These are phyloP conservation scores for Pectinophora gossypiella DNA, from an alignment of 1,140 invertebrate genomes.

Conservation along the genomic window DNA sequence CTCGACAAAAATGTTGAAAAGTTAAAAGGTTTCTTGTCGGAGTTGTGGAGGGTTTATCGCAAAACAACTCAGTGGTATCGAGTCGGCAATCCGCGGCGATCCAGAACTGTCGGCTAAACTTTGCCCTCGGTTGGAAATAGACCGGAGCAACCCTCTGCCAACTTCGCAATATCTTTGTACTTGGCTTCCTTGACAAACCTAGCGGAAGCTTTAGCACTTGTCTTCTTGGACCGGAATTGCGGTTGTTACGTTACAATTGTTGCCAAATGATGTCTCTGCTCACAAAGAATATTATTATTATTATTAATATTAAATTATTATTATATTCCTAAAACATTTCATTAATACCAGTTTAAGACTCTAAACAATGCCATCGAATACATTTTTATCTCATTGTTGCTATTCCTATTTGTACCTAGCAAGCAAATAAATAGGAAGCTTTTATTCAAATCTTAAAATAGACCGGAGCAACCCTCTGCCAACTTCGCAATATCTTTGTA, in stretches of 20 bases:
- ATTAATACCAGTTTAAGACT: too few species aligned
- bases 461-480: background rate
- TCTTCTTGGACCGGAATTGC: too few species aligned
- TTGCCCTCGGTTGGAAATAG: background rate
- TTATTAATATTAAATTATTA: too few species aligned
- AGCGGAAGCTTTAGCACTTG: too few species aligned
- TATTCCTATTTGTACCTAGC: background rate
- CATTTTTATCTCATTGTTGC: too few species aligned
- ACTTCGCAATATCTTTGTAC: conserved; percentile 14
- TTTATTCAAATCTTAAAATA: background rate
- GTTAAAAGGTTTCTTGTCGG: background rate
- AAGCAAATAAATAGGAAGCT: background rate
- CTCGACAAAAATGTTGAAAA: background rate
- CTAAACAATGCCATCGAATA: too few species aligned
- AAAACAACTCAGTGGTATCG: background rate
- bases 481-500: conserved; percentile 15
- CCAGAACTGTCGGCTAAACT: background rate
- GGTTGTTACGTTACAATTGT: too few species aligned
- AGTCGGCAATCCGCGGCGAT: background rate
- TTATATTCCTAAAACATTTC: too few species aligned
- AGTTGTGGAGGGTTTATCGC: background rate
- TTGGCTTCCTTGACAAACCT: conserved; percentile 12
- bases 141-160: conserved; percentile 1
- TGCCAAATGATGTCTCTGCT: too few species aligned
- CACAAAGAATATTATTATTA: too few species aligned